Percentiles rank a stretch among this genome's conserved stretches.
Evolutionary conservation across 2,113 vertebrate genomes (phyloP).

Genomic region (Myocastor coypus): DNA sequence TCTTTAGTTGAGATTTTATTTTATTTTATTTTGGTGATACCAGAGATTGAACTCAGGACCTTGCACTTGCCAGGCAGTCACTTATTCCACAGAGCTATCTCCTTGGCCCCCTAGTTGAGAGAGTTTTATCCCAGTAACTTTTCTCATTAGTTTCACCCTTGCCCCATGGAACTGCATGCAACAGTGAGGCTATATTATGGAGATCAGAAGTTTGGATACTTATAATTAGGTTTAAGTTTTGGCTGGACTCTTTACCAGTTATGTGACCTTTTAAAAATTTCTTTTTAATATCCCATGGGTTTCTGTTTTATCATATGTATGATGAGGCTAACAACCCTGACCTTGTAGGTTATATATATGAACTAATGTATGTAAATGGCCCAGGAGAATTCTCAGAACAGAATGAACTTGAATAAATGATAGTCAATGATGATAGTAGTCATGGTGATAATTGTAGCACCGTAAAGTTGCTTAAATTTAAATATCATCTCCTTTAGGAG

Average conservation of each 20-base stretch:
- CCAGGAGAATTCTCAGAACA: neutral
- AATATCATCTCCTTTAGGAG: neutral
- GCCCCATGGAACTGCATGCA: neutral
- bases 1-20: neutral
- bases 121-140: neutral
- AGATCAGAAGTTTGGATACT: neutral
- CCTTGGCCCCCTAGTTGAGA: neutral
- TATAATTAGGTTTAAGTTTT: neutral
- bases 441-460: neutral
- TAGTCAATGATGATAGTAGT: neutral
- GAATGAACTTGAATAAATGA: neutral
- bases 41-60: too few relatives aligned
- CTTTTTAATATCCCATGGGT: neutral
- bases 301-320: slow-evolving; percentile 40
- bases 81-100: too few relatives aligned
- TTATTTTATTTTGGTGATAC: too few relatives aligned
- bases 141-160: neutral
- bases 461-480: neutral
- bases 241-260: neutral
- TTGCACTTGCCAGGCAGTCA: too few relatives aligned
- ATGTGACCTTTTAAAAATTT: slow-evolving; percentile 19
- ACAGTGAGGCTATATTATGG: neutral
- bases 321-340: slow-evolving; percentile 35
- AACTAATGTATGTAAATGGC: slow-evolving; percentile 32
- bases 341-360: neutral